Base-by-base conservation (phyloP, 2,888 invertebrate genomes). In the Panzeria rudis region DNA sequence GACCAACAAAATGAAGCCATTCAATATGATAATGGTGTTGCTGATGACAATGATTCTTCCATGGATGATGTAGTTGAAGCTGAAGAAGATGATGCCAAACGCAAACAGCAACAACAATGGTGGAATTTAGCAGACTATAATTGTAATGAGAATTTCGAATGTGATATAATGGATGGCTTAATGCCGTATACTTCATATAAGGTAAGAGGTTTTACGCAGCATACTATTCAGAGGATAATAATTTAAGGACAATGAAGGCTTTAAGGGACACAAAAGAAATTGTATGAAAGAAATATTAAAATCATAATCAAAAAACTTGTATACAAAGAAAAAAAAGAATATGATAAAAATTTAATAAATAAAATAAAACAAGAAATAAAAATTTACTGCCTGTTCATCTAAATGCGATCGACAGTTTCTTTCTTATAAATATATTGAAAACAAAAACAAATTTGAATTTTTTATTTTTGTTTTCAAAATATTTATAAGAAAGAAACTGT, bases 151-250 rank as follows among this genome's bases (percentile, higher is more conserved):
- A 92, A 94, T 87, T 94, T 94, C 25, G 91, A 95, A 52, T 96
- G 96, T 88, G 94, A 91, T 59, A 89, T 94, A 32, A 95, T 98
- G 9, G 95, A 96, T 87, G 95, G 96, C 87, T 93, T 98, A 66
- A 95, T 96, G 87, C 98, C 98, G 0, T 98, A 97, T 91, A 97
- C 97, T 0, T 97, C 96, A 91, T 98, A 98, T 91, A 95, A 96
- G 94, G 98, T 98, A 93, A 93, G 86, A 38, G 29, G 23, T 25
- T 62, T 77, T 62, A 5, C 23, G 15, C 38, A 41, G 15, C 25
- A 7, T n/a, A 2, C 2, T 62, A 6, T 15, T 23, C 23, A 59
- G 59, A 47, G 35, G 23, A 59, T 47, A 59, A 68, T 66, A 35
- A 59, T 59, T 47, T 35, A 29, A 20, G 20, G 35, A 23, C 13